These are phyloP conservation scores for Coreius guichenoti DNA, from an alignment of 2,797 vertebrate genomes.

Conservation along the genomic window DNA sequence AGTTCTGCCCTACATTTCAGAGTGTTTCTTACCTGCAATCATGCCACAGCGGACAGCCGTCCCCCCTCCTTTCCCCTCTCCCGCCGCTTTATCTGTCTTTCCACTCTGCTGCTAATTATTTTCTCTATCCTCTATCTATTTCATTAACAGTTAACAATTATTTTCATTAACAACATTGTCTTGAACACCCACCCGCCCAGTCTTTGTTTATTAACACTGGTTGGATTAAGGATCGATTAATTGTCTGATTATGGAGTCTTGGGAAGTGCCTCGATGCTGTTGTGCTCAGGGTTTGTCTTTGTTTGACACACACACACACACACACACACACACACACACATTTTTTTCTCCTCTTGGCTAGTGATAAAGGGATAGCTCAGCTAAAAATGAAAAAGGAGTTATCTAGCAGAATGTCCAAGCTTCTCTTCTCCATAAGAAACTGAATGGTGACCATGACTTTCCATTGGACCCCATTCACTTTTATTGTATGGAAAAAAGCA, in stretches of 20 bases:
- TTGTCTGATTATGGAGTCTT: slow-evolving; percentile 53
- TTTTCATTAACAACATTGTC: slow-evolving; percentile 46
- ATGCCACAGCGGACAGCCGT: slow-evolving; percentile 1
- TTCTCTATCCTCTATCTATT: slow-evolving; percentile 49
- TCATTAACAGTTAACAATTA: slow-evolving; percentile 53
- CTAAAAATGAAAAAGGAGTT: background rate
- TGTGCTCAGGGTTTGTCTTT: slow-evolving; percentile 56
- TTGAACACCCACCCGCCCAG: slow-evolving; percentile 10
- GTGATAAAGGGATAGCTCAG: slow-evolving; percentile 12
- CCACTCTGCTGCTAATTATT: slow-evolving; percentile 52
- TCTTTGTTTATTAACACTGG: slow-evolving; percentile 50
- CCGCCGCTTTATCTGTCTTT: slow-evolving; percentile 64
- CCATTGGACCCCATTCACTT: background rate
- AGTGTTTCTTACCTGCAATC: slow-evolving; percentile 44
- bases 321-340: slow-evolving; percentile 13
- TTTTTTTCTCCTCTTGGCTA: slow-evolving; percentile 59
- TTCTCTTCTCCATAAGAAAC: background rate
- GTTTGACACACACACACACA: slow-evolving; percentile 38
- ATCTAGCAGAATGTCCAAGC: background rate
- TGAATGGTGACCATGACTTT: background rate
- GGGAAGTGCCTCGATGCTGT: slow-evolving; percentile 49
- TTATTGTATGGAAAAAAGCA: background rate
- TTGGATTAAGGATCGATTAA: slow-evolving; percentile 57
- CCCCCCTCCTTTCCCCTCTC: slow-evolving; percentile 57
- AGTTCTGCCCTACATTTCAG: slow-evolving; percentile 48